Evolutionary conservation across 2,888 invertebrate genomes (phyloP), one percentile per base, ranked within the genome.

Genomic region (Julus scanicus): DNA sequence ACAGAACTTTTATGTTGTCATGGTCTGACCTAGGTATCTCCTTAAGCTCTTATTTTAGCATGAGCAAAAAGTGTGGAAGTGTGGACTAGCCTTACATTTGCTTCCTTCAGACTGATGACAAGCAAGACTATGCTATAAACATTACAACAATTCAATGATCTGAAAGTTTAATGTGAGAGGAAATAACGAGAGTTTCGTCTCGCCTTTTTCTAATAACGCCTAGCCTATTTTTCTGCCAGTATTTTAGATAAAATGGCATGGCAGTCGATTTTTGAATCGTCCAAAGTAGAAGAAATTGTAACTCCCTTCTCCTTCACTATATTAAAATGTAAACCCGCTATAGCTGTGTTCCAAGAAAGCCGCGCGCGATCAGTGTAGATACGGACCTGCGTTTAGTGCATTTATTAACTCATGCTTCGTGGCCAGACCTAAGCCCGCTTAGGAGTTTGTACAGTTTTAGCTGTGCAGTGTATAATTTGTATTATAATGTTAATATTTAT

Each of bases 401-500:
- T 84, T 84, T 84, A 44, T 40, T 44, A 84, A 84, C 84, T 40
- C 48, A 11, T 48, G 84, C 84, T 84, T 84, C 40, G 84, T 48
- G 48, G 84, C 48, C 84, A 84, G 48, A 15, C 48, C 84, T 84
- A 84, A 84, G 84, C 44, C 84, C 39, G 44, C 40, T 44, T 84
- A 44, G 40, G 84, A 84, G 39, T 84, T 40, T 84, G 84, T 84
- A 84, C 84, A 84, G 84, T 84, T 84, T 71, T 84, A 84, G 84
- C 84, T 84, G 84, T 84, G 84, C 84, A 48, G 39, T 84, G 84
- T 84, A 84, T 84, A 40, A 84, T 84, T 84, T 84, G 84, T 84
- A 84, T 84, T 13, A 84, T 84, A 84, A 84, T 84, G 84, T 84
- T 84, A 84, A 84, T 84, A 84, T 84, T 84, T 84, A 84, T 84